phyloP scores from a whole-genome alignment of 2,113 vertebrate species.

The Malurus melanocephalus region DNA sequence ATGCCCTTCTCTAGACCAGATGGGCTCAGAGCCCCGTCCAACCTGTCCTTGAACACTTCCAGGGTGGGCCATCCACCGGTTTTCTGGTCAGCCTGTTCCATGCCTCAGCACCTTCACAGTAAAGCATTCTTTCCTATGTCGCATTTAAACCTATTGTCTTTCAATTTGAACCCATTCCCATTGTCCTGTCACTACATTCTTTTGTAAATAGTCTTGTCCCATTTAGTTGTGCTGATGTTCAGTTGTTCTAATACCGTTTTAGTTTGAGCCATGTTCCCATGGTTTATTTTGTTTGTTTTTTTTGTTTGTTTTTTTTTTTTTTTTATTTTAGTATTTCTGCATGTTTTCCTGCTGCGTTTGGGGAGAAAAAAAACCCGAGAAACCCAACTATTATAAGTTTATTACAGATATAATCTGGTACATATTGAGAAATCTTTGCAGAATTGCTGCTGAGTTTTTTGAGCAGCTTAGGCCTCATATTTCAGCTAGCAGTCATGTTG shows the following conservation, averaged over 20 bases:
- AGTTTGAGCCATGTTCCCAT: not conserved
- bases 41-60: not conserved
- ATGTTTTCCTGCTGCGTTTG: not conserved
- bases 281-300: too few relatives aligned
- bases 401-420: not conserved
- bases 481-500: not conserved
- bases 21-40: not conserved
- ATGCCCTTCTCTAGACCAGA: not conserved
- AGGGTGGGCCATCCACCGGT: not conserved
- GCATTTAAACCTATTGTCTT: not conserved
- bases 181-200: too few relatives aligned
- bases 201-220: not conserved
- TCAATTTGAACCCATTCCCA: not conserved
- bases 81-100: not conserved
- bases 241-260: rapidly evolving
- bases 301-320: not conserved
- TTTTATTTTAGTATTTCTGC: not conserved
- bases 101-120: not conserved
- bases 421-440: not conserved
- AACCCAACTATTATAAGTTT: rapidly evolving
- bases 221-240: not conserved
- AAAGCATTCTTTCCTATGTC: not conserved
- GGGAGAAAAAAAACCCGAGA: rapidly evolving
- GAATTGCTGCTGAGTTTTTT: not conserved
- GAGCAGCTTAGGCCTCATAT: not conserved